These are phyloP conservation scores for Silurus aristotelis DNA, from an alignment of 2,797 vertebrate species.

Conservation along the genomic window DNA sequence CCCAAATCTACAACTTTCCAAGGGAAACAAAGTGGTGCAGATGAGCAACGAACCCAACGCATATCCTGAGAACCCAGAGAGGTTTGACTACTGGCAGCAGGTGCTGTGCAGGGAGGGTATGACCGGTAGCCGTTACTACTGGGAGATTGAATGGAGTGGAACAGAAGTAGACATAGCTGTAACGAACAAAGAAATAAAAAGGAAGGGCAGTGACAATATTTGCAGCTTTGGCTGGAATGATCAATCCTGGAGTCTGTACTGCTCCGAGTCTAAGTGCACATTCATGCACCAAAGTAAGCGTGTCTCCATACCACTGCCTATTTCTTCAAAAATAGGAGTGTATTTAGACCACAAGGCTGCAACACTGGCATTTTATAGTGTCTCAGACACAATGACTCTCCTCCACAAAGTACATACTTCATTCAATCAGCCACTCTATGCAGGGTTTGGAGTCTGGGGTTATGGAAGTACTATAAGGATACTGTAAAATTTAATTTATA, in stretches of 20 bases:
- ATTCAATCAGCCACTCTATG: slow-evolving; percentile 77
- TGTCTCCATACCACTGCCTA: slow-evolving; percentile 63
- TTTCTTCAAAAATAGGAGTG: slow-evolving; percentile 71
- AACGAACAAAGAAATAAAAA: slow-evolving; percentile 69
- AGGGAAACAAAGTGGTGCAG: slow-evolving; percentile 69
- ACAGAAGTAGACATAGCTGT: slow-evolving; percentile 74
- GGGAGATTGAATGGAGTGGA: slow-evolving; percentile 79
- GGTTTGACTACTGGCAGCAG: slow-evolving; percentile 81
- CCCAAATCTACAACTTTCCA: slow-evolving; percentile 71
- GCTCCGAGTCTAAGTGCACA: slow-evolving; percentile 73
- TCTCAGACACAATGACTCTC: slow-evolving; percentile 73
- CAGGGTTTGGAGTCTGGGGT: slow-evolving; percentile 82
- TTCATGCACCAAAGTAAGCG: slow-evolving; percentile 77
- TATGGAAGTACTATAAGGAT: slow-evolving; percentile 67
- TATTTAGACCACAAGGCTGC: slow-evolving; percentile 75
- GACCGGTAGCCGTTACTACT: slow-evolving; percentile 70
- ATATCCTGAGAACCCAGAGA: slow-evolving; percentile 72
- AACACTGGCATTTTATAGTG: slow-evolving; percentile 74
- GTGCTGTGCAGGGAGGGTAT: slow-evolving; percentile 72
- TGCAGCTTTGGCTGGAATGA: slow-evolving; percentile 80
- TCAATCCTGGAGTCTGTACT: slow-evolving; percentile 82
- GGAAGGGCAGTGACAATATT: slow-evolving; percentile 72
- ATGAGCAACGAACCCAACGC: slow-evolving; percentile 72
- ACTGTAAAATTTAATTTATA: not conserved
- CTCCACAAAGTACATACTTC: slow-evolving; percentile 72